Evolutionary conservation across 2,113 vertebrate species (phyloP), one percentile per base, ranked within the genome.

Genomic region (Pristiophorus japonicus): DNA sequence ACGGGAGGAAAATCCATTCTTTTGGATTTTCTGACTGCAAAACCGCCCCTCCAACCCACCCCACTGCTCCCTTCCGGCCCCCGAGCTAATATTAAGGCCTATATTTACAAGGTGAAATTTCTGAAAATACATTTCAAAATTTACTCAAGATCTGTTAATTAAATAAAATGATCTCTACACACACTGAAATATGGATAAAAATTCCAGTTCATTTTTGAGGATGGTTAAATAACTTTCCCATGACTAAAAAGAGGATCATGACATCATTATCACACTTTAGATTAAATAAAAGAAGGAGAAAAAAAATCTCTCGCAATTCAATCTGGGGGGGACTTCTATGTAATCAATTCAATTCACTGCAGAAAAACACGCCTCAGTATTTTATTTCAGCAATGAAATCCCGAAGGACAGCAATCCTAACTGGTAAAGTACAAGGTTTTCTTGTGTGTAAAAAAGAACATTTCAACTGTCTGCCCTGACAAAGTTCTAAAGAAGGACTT

Each of bases 391-490:
- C 65, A 70, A 20, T 94, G 66, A 70, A 94, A 70, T 94, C 93
- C 45, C 42, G 38, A 94, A 47, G 27, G 97, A 97, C 97, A 97
- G 96, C 97, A 97, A 97, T 98, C 97, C 98, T 97, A 97, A 96
- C 97, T 97, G 97, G 97, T 98, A 98, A 98, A 98, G 98, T 98
- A 98, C 98, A 97, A 97, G 97, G 88, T 18, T 92, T 92, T 65
- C n/a, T 65, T 38, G 20, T n/a, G 88, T 92, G 59, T 38, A 97
- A 97, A 97, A 98, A 97, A 98, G 98, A 98, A 98, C 97, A 97
- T 98, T 98, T 98, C 98, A 98, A 98, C 98, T 98, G 97, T 97
- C 97, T 97, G 97, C 97, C 97, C 97, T 98, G 98, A 97, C 97
- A 97, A 97, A 97, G 87, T 95, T 24, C 75, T 12, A 97, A 96